Conservation (phyloP, 1,140 invertebrate species). For the Papilio glaucus region DNA sequence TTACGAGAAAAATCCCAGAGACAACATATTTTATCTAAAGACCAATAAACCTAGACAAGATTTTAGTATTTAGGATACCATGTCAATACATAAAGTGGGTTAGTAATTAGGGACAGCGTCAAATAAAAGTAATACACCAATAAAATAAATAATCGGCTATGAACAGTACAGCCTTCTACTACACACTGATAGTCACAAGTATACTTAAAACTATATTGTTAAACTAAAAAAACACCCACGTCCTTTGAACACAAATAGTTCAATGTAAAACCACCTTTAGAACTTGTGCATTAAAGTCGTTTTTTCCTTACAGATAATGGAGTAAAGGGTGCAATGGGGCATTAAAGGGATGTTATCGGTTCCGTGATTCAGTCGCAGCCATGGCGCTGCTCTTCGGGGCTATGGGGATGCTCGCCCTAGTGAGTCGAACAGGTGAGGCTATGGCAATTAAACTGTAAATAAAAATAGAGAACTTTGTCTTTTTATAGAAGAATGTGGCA, state of each 20-base stretch:
- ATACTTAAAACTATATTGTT: background rate
- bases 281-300: background rate
- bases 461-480: background rate
- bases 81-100: too few relatives aligned
- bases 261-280: background rate
- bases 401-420: slow-evolving; percentile 54
- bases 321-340: slow-evolving; percentile 44
- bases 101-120: too few relatives aligned
- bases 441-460: slow-evolving; percentile 19
- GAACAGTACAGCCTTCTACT: too few relatives aligned
- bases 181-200: background rate
- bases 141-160: too few relatives aligned
- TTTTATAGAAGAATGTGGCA: too few relatives aligned
- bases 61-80: too few relatives aligned
- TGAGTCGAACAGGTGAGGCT: slow-evolving; percentile 63
- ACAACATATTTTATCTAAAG: too few relatives aligned
- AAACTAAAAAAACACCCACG: background rate
- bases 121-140: background rate
- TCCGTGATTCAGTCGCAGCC: slow-evolving; percentile 60
- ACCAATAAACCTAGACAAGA: too few relatives aligned
- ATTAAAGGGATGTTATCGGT: slow-evolving; percentile 62
- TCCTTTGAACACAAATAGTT: slow-evolving; percentile 12
- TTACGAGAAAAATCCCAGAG: too few relatives aligned
- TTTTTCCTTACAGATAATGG: slow-evolving; percentile 19
- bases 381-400: slow-evolving; percentile 53